These are phyloP conservation scores for Drosophila recens DNA, from an alignment of 2,888 invertebrate species.

Conservation along the genomic window DNA sequence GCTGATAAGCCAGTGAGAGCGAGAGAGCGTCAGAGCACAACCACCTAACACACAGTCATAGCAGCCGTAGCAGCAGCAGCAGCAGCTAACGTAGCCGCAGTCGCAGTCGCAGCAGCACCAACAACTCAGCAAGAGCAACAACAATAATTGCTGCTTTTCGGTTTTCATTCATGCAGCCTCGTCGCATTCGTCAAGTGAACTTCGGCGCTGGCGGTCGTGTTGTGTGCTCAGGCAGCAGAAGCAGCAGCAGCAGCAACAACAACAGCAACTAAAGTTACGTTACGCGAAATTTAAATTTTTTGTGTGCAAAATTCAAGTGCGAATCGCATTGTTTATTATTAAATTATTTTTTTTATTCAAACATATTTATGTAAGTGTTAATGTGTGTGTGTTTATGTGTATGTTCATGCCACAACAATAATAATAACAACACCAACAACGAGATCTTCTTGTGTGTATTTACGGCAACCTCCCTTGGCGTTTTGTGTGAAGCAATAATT, in stretches of 20 bases:
- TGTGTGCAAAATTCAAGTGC: conserved; percentile 46
- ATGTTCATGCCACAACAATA: conserved; percentile 39
- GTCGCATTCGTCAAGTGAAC: conserved; percentile 77
- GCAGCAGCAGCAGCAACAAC: conserved; percentile 29
- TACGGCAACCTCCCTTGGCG: conserved; percentile 19
- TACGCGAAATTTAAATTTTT: conserved; percentile 50
- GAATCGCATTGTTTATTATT: conserved; percentile 54
- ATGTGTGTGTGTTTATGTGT: conserved; percentile 13
- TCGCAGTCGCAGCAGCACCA: conserved; percentile 13
- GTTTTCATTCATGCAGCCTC: conserved; percentile 66
- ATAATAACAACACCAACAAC: conserved; percentile 21
- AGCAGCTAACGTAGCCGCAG: conserved; percentile 2
- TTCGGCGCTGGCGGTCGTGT: conserved; percentile 83
- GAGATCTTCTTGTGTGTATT: conserved; percentile 34
- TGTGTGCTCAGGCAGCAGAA: conserved; percentile 59
- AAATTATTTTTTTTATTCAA: conserved; percentile 28
- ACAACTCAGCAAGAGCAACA: conserved; percentile 22
- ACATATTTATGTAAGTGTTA: conserved; percentile 47
- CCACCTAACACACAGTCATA: conserved; percentile 47
- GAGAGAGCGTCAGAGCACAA: conserved; percentile 54
- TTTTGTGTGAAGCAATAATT: conserved; percentile 58
- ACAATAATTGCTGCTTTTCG: conserved; percentile 44
- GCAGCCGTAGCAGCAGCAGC: conserved; percentile 12
- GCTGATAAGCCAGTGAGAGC: conserved; percentile 55
- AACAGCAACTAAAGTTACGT: conserved; percentile 43